Evolutionary conservation across 2,113 vertebrate genomes (phyloP).

Genomic region (Riparia riparia): DNA sequence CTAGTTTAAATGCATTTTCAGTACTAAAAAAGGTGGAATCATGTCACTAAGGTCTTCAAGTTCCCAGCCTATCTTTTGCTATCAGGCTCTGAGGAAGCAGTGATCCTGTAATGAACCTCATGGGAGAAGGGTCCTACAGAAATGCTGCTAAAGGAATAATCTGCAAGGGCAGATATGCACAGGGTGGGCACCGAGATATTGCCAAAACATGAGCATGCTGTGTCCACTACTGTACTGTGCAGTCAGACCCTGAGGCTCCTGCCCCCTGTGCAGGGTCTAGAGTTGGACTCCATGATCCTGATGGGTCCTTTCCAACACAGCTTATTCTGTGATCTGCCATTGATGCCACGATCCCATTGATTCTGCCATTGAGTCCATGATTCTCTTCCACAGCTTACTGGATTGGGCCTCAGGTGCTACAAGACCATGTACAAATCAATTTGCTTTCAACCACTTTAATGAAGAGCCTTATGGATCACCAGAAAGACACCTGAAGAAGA

Average conservation of each 20-base stretch:
- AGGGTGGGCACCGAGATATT: background rate
- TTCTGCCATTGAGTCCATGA: background rate
- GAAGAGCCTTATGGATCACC: background rate
- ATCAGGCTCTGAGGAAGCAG: accelerated
- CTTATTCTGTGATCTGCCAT: background rate
- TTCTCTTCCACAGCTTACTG: background rate
- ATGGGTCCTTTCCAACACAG: background rate
- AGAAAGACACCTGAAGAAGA: background rate
- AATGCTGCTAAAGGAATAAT: background rate
- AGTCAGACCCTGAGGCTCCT: background rate
- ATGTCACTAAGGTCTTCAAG: background rate
- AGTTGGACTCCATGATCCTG: background rate
- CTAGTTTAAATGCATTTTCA: background rate
- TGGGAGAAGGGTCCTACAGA: background rate
- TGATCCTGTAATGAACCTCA: background rate
- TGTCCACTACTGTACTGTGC: background rate
- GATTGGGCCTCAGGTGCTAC: background rate
- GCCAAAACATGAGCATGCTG: background rate
- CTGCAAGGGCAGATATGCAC: background rate
- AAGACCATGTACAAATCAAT: accelerated
- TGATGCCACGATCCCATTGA: too few relatives aligned
- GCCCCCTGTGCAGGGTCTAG: too few relatives aligned
- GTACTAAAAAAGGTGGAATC: background rate
- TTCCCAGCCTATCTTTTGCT: background rate
- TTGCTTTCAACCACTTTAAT: background rate